These are phyloP conservation scores for Phasianus colchicus DNA, from an alignment of 2,113 vertebrate species.

Conservation along the genomic window DNA sequence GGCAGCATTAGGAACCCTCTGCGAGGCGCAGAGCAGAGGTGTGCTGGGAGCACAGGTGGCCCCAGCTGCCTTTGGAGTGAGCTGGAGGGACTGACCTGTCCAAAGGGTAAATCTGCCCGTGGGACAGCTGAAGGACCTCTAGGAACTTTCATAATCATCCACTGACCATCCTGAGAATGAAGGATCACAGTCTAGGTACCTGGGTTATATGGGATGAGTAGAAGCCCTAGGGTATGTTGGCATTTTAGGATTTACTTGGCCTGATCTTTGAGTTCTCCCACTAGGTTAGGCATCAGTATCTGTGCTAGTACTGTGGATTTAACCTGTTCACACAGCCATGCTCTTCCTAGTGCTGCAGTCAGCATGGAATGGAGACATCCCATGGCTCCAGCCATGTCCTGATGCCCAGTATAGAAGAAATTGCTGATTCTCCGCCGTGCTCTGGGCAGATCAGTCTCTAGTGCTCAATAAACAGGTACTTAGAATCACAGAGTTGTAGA, in stretches of 20 bases:
- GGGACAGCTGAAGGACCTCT: neutral
- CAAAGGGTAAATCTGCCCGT: neutral
- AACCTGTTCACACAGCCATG: fast-evolving
- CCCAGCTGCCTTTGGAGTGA: neutral
- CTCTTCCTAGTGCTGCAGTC: neutral
- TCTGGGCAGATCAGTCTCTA: neutral
- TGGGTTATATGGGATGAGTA: neutral
- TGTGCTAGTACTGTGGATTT: neutral
- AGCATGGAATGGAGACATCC: neutral
- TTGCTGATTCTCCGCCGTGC: neutral
- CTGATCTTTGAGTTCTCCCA: neutral
- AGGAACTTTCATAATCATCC: neutral
- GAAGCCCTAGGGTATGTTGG: neutral
- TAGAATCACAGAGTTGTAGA: too few species aligned
- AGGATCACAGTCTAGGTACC: neutral
- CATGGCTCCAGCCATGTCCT: neutral
- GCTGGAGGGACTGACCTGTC: neutral
- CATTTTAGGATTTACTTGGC: neutral
- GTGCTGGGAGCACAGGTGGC: neutral
- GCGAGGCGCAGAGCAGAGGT: neutral
- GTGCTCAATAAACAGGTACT: neutral
- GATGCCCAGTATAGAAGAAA: neutral
- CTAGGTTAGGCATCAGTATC: neutral
- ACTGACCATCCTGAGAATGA: neutral
- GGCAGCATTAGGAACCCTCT: neutral